phyloP scores from a whole-genome alignment of 1,140 invertebrate genomes.

The Solen grandis region DNA sequence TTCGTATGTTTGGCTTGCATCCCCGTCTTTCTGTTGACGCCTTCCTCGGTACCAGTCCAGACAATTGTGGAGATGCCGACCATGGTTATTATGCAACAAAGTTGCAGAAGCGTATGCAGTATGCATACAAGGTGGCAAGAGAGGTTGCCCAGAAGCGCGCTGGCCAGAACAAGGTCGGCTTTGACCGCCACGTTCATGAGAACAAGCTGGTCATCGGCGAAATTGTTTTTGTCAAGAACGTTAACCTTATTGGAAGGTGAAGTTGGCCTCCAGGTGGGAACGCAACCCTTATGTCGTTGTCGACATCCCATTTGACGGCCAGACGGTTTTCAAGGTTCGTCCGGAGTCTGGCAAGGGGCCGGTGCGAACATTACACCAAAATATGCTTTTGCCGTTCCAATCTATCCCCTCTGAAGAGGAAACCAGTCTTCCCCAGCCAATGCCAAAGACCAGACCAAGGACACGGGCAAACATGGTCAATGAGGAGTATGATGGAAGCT shows the following conservation, averaged over 20 bases:
- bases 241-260: constrained; percentile 6
- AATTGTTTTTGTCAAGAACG: constrained; percentile 29
- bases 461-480: too few relatives aligned
- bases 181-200: constrained; percentile 10
- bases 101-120: constrained; percentile 13
- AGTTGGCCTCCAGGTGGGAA: constrained; percentile 51
- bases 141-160: constrained; percentile 1
- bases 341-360: background rate
- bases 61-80: background rate
- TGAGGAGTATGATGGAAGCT: too few relatives aligned
- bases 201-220: constrained; percentile 1
- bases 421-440: too few relatives aligned
- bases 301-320: background rate
- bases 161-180: constrained; percentile 1
- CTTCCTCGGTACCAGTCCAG: constrained; percentile 26
- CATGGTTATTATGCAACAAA: background rate
- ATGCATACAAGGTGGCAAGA: constrained; percentile 28
- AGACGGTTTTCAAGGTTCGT: constrained; percentile 25
- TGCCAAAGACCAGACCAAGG: too few relatives aligned
- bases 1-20: constrained; percentile 16
- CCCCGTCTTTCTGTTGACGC: background rate
- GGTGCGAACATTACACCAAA: constrained; percentile 10
- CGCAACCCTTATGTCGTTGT: constrained; percentile 13
- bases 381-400: constrained; percentile 41
- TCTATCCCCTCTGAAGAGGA: too few relatives aligned